Evolutionary conservation across 2,888 invertebrate species (phyloP).

Genomic region (Ernsta delagoae): DNA sequence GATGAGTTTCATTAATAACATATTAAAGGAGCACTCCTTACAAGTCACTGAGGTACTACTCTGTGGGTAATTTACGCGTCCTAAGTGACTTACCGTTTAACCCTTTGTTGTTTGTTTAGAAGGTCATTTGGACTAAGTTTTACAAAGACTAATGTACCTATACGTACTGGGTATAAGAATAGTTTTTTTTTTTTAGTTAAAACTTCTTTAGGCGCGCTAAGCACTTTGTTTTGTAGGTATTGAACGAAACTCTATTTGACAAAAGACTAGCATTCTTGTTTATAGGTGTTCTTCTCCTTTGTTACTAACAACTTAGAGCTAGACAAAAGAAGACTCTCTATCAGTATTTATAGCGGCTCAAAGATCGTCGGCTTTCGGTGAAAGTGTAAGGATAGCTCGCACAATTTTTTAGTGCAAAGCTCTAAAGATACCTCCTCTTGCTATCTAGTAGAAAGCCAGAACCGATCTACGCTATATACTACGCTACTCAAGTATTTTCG

Average conservation of each 20-base stretch:
- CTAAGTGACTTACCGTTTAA: constrained; percentile 7
- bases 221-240: neutral
- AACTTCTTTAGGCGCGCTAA: neutral
- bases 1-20: constrained; percentile 3
- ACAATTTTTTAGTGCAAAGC: neutral
- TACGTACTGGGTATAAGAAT: neutral
- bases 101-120: constrained; percentile 6
- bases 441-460: neutral
- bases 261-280: neutral
- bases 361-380: neutral
- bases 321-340: neutral
- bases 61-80: neutral
- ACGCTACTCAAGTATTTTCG: too few species aligned
- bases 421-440: neutral
- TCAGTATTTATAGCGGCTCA: neutral
- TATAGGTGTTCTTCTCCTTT: neutral
- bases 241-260: neutral
- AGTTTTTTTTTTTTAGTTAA: neutral
- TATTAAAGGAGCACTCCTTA: constrained; percentile 7
- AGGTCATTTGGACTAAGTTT: constrained; percentile 1
- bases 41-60: neutral
- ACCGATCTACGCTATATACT: too few species aligned
- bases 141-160: neutral
- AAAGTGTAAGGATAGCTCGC: neutral
- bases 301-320: neutral